Evolutionary conservation across 2,113 vertebrate genomes (phyloP), one percentile per base, ranked within the genome.

Genomic region (Dicrurus megarhynchus): DNA sequence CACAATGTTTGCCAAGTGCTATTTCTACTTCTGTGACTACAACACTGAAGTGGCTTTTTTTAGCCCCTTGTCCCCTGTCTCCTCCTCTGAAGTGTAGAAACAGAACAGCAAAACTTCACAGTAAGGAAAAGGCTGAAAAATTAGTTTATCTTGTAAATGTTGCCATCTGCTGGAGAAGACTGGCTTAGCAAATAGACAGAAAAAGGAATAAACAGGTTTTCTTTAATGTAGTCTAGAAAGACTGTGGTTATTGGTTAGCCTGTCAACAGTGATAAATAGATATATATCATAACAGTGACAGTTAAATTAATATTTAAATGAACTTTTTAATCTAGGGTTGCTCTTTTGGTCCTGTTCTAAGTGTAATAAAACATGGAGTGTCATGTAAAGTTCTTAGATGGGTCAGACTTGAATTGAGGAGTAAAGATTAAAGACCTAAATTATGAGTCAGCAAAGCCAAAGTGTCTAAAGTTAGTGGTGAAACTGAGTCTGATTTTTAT

Each of bases 151-250:
- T 96, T 71, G 68, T 92, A 68, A 81, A 67, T 23, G 37, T 27
- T 86, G 96, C 94, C 96, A 3, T 87, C 97, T 98, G 39, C 76
- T 97, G 98, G 95, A 74, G 22, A 94, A 82, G 18, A 19, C 12
- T 55, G 63, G n/a, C 57, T 93, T 89, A 83, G 55, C 77, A 97
- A 56, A 32, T 27, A 64, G 7, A 24, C 19, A 76, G 16, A 26
- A 28, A 79, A 79, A 84, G 2, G 13, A 69, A 27, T 26, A 21
- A n/a, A 11, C 1, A 3, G 22, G 1, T 74, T 86, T 88, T 68
- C 33, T 68, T 35, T n/a, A 19, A 7, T 52, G 19, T 19, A 3
- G 5, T 26, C 2, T 13, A 55, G 23, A 49, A 69, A 56, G 42
- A 55, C 3, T 0, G 0, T 61, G 23, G 20, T 80, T 80, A 10